Conservation (phyloP, 2,113 vertebrate genomes). For the Colius striatus region DNA sequence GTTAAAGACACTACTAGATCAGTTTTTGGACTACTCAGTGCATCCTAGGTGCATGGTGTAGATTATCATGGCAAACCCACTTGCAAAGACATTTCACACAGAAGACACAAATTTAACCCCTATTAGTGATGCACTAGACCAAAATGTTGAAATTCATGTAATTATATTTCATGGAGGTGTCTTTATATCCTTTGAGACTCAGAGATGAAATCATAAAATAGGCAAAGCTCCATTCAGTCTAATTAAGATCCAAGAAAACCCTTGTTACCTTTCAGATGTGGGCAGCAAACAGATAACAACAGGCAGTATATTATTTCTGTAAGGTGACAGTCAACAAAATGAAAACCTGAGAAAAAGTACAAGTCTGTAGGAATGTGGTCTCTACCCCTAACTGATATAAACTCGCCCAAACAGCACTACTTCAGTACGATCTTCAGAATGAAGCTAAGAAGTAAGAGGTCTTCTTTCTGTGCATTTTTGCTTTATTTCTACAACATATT, state of each 20-base stretch:
- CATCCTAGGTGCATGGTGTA: neutral
- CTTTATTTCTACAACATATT: neutral
- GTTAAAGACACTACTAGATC: neutral
- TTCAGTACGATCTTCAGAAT: neutral
- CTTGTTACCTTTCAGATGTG: neutral
- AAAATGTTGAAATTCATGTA: neutral
- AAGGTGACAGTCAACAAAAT: neutral
- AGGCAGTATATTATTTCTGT: neutral
- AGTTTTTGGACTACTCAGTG: neutral
- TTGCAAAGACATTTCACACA: neutral
- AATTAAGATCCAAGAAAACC: neutral
- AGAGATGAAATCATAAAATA: neutral
- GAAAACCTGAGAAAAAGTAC: neutral
- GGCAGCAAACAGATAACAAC: neutral
- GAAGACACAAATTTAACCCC: neutral
- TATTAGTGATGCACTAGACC: neutral
- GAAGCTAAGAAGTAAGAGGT: neutral
- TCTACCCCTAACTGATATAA: neutral
- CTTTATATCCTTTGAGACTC: neutral
- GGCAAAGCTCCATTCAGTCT: neutral
- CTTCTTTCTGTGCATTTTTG: neutral
- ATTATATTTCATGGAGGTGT: neutral
- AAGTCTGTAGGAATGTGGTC: rapidly evolving
- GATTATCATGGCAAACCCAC: neutral
- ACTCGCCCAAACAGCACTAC: neutral